A percentile compares a stretch with the other conserved stretches of the same genome.
These are phyloP conservation scores for Sebastiscus albofasciatus DNA, from an alignment of 2,797 vertebrate genomes.

Conservation along the genomic window DNA sequence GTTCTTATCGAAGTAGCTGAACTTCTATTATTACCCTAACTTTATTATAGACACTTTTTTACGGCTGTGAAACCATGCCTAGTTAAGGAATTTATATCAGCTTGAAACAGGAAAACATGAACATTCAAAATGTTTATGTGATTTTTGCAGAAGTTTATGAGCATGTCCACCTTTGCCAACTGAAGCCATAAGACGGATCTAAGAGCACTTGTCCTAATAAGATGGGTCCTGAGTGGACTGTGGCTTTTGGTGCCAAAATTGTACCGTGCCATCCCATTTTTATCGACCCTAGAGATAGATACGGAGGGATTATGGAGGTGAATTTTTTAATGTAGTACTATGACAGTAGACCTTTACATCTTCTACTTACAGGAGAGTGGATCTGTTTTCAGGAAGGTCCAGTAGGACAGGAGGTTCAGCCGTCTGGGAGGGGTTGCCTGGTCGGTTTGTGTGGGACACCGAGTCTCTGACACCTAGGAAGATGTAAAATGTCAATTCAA, in stretches of 20 bases:
- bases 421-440: constrained; percentile 80
- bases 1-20: not conserved
- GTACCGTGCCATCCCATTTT: not conserved
- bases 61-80: not conserved
- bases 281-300: constrained; percentile 2
- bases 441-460: constrained; percentile 90
- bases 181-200: not conserved
- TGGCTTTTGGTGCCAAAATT: not conserved
- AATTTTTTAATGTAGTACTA: not conserved
- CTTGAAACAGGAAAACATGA: not conserved
- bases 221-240: not conserved
- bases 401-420: constrained; percentile 89
- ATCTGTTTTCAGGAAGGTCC: constrained; percentile 90
- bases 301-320: not conserved
- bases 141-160: not conserved
- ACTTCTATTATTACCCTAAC: not conserved
- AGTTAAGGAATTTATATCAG: not conserved
- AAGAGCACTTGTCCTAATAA: not conserved
- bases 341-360: not conserved
- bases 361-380: constrained; percentile 87
- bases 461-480: constrained; percentile 92
- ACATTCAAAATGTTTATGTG: constrained; percentile 3
- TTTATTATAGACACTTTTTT: not conserved
- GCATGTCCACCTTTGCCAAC: not conserved
- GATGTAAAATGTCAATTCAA: constrained; percentile 7